Base-by-base conservation (phyloP, 2,797 vertebrate genomes). In the Chrosomus eos region DNA sequence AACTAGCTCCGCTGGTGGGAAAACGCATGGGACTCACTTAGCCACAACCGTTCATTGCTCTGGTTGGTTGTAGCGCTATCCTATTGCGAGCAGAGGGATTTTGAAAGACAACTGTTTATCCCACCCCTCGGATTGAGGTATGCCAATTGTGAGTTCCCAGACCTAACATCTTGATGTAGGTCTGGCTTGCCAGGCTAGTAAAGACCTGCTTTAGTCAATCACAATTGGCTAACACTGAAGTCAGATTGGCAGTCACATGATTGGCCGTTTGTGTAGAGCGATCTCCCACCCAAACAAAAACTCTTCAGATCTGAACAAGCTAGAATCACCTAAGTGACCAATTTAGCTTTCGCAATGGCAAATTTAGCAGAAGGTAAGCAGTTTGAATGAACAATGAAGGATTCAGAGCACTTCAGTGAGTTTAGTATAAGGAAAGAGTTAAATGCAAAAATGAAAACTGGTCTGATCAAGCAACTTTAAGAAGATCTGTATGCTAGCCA, bases 371-470 rank as follows among this genome's bases (percentile, higher is more conserved):
- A 60, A 18, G 0, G 36, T 43, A 11, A 62, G 74, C 53, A 76
- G 74, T 58, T 58, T 77, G 8, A 43, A 28, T 77, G 14, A 60
- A 40, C 60, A 2, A 60, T 60, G 2, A 60, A 14, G 7, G 40
- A 40, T 60, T 77, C 40, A 66, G 21, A 68, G 79, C 21, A 72
- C 75, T 40, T 40, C 23, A 16, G 13, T 36, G 9, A 38, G 66
- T 43, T 43, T 16, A 19, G 26, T 19, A 10, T 19, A 53, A 23
- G 66, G 23, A 26, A n/a, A 66, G 16, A 38, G 74, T 21, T 79
- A n/a, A 83, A 84, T 68, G 67, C 78, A 76, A 45, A 75, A 64
- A 28, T 62, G 33, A 68, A 21, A 53, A 74, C 28, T 8, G 9
- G 45, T 53, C 28, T 53, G 48, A 76, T 84, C 19, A 55, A 81